Conservation (phyloP, 1,140 invertebrate genomes). For the Leptinotarsa texana region DNA sequence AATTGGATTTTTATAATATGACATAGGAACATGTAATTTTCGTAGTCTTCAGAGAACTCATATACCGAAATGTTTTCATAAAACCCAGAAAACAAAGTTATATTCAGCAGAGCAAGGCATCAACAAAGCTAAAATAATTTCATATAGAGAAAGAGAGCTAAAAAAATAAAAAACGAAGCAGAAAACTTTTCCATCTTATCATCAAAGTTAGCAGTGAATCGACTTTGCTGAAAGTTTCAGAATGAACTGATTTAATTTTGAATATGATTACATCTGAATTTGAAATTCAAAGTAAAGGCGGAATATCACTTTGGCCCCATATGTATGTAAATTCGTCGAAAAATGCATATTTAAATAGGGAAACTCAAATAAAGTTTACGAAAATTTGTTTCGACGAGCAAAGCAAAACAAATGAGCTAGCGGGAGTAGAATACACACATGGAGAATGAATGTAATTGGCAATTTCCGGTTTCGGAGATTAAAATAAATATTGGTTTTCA, state of each 20-base stretch:
- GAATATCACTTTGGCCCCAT: constrained; percentile 51
- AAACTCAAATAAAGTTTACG: constrained; percentile 50
- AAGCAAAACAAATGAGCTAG: constrained; percentile 14
- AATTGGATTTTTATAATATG: too few species aligned
- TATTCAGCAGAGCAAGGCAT: not conserved
- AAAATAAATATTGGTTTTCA: constrained; percentile 29
- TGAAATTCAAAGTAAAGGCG: constrained; percentile 57
- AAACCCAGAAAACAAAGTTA: too few species aligned
- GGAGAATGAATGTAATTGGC: constrained; percentile 23
- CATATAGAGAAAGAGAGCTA: constrained; percentile 21
- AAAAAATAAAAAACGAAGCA: constrained; percentile 38
- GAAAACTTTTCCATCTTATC: constrained; percentile 54
- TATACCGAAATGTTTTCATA: too few species aligned
- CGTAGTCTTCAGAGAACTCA: too few species aligned
- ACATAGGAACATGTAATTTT: too few species aligned
- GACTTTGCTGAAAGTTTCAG: constrained; percentile 47
- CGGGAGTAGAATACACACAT: constrained; percentile 19
- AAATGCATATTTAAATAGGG: constrained; percentile 56
- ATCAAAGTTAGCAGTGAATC: constrained; percentile 51
- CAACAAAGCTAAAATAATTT: constrained; percentile 33
- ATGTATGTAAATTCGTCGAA: constrained; percentile 55
- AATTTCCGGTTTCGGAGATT: constrained; percentile 19
- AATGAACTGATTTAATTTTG: constrained; percentile 57
- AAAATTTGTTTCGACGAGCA: constrained; percentile 45
- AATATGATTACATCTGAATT: constrained; percentile 57